Conservation (phyloP, 2,888 invertebrate species). For the Serripes groenlandicus region DNA sequence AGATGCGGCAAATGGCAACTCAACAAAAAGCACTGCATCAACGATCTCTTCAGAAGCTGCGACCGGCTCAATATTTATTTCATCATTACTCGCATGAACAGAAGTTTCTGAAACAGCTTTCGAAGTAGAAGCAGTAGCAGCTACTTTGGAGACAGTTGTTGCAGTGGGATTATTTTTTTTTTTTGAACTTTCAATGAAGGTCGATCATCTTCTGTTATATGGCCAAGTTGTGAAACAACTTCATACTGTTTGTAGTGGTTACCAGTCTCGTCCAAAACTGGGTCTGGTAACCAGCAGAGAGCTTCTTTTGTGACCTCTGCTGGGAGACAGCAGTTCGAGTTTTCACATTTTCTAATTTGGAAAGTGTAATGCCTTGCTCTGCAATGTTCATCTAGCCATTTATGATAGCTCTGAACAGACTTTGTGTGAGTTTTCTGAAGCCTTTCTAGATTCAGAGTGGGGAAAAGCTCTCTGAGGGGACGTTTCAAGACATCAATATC, state of each 20-base stretch:
- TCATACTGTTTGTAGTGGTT: conserved; percentile 41
- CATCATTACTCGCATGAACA: too few species aligned
- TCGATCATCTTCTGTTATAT: conserved; percentile 36
- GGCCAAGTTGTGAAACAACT: neutral
- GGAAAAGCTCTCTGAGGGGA: conserved; percentile 31
- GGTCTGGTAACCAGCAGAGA: conserved; percentile 57
- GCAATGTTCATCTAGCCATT: conserved; percentile 50
- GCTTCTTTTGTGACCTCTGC: neutral
- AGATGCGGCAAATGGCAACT: too few species aligned
- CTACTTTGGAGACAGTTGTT: too few species aligned
- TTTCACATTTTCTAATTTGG: conserved; percentile 50
- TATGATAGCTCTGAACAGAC: conserved; percentile 21
- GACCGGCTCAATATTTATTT: too few species aligned
- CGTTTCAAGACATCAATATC: conserved; percentile 29
- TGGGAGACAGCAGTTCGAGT: conserved; percentile 40
- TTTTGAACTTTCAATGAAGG: conserved; percentile 24
- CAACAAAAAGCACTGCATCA: too few species aligned
- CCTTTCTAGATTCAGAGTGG: conserved; percentile 14
- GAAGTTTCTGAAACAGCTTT: too few species aligned
- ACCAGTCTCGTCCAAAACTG: conserved; percentile 38
- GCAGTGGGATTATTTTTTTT: neutral
- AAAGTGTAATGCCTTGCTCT: conserved; percentile 42
- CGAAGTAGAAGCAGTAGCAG: too few species aligned
- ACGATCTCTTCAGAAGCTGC: too few species aligned
- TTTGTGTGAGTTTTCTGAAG: conserved; percentile 32